Evolutionary conservation across 2,113 vertebrate species (phyloP).

Genomic region (Xenopus borealis): DNA sequence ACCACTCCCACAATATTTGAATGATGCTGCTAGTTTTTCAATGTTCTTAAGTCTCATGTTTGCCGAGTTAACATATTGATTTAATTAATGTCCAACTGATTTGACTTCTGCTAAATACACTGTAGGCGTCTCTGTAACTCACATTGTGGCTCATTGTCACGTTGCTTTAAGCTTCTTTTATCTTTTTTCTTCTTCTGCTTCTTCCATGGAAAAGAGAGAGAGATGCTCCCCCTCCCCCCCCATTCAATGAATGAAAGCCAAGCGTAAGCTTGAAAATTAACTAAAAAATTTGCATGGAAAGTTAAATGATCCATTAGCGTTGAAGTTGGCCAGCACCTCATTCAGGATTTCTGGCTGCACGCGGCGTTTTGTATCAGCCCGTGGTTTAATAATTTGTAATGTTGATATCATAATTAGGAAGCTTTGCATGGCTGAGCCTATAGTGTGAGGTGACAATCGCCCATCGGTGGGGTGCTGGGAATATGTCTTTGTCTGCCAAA

Average conservation of each 20-base stretch:
- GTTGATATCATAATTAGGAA: conserved; percentile 35
- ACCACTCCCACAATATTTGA: too few relatives aligned
- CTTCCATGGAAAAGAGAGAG: too few relatives aligned
- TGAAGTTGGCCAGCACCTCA: conserved; percentile 20
- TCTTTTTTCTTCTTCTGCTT: neutral
- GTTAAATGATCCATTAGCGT: conserved; percentile 37
- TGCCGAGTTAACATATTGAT: too few relatives aligned
- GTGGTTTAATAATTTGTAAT: conserved; percentile 40
- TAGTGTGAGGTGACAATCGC: conserved; percentile 4
- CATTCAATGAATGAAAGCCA: neutral
- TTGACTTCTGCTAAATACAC: too few relatives aligned
- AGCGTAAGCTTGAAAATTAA: neutral
- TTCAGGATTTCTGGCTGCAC: conserved; percentile 28
- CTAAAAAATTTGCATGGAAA: conserved; percentile 37
- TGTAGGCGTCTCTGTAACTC: neutral
- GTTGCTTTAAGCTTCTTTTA: neutral
- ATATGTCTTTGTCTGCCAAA: neutral
- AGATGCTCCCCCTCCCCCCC: conserved; percentile 5
- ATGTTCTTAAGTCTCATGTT: too few relatives aligned
- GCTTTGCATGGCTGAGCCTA: conserved; percentile 13
- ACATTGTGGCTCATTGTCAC: neutral
- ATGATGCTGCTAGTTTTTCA: too few relatives aligned
- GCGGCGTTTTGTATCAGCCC: conserved; percentile 31
- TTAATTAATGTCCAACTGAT: too few relatives aligned
- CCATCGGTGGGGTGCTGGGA: neutral